Percentiles rank a stretch among this genome's conserved stretches.
phyloP scores from a whole-genome alignment of 1,140 invertebrate genomes.

The Leucophenga varia region DNA sequence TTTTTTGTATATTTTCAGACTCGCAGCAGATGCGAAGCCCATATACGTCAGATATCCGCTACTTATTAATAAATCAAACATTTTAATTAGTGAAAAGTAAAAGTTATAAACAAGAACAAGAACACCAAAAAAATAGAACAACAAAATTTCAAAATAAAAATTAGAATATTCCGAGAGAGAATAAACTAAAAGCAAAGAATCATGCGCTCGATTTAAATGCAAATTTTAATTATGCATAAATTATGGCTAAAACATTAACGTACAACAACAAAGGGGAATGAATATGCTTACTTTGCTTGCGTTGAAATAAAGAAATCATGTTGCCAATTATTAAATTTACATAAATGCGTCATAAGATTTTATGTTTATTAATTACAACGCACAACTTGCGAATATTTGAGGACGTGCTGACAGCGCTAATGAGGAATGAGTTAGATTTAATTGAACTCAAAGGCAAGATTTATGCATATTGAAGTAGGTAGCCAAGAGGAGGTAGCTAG shows the following conservation, averaged over 20 bases:
- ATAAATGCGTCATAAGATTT: slow-evolving; percentile 44
- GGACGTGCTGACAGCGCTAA: too few species aligned
- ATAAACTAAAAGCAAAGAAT: slow-evolving; percentile 11
- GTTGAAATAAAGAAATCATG: slow-evolving; percentile 37
- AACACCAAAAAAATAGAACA: too few species aligned
- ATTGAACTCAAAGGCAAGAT: too few species aligned
- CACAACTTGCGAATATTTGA: slow-evolving; percentile 4
- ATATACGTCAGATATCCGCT: not conserved
- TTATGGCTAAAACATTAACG: slow-evolving; percentile 18
- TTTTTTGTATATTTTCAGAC: too few species aligned
- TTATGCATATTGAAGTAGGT: too few species aligned
- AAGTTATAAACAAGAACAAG: slow-evolving; percentile 30
- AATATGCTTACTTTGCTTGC: too few species aligned
- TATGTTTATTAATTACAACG: slow-evolving; percentile 45
- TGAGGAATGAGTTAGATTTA: too few species aligned
- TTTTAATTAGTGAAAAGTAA: slow-evolving; percentile 28
- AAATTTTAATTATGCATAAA: slow-evolving; percentile 44
- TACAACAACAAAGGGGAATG: too few species aligned
- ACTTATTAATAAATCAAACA: not conserved
- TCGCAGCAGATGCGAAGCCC: too few species aligned
- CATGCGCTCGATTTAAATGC: slow-evolving; percentile 34
- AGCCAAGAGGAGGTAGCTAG: too few species aligned
- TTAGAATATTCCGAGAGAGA: too few species aligned
- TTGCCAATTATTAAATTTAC: slow-evolving; percentile 25
- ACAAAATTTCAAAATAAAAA: too few species aligned